Evolutionary conservation across 2,888 invertebrate species (phyloP), one percentile per base, ranked within the genome.

Genomic region (Drosophila dives): DNA sequence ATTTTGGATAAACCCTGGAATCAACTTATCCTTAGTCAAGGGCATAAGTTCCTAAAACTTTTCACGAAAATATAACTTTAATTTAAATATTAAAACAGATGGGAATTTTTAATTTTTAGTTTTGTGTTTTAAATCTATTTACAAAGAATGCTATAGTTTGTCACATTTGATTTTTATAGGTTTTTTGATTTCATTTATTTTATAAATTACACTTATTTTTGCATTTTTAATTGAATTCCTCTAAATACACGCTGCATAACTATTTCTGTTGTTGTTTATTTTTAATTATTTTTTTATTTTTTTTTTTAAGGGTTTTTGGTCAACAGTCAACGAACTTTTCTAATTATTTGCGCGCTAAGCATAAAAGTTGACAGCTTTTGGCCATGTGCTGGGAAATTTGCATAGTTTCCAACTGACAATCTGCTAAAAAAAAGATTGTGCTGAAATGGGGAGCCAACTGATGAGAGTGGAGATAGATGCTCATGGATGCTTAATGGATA

Each of bases 211-310:
- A 72, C 80, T 81, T 78, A 76, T 72, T 83, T 83, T 80, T 72
- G 81, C 71, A 86, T 83, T 75, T 84, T 78, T 75, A 86, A 84
- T 81, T 84, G 78, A 78, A 83, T 80, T 80, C 72, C 59, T 45
- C 66, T 5, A 29, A 60, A 56, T 75, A 66, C 77, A 79, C 64
- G 65, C 55, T 61, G 62, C 42, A 11, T 68, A 23, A 45, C 23
- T 59, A 40, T 32, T 54, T 26, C 2, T 64, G 34, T 26, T 32
- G 34, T 45, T 70, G 58, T 55, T 48, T 61, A 32, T 32, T 51
- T 61, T 49, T 34, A 53, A 34, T 15, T 3, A 1, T 40, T n/a
- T 36, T 58, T 72, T 33, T 55, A 48, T 48, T 29, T 17, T 36
- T 26, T 60, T 60, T 45, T 54, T 3, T 1, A 15, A 15, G 23